A percentile compares a stretch with the other conserved stretches of the same genome.
Conservation (phyloP, 2,888 invertebrate genomes). For the Drosophila percnosoma region DNA sequence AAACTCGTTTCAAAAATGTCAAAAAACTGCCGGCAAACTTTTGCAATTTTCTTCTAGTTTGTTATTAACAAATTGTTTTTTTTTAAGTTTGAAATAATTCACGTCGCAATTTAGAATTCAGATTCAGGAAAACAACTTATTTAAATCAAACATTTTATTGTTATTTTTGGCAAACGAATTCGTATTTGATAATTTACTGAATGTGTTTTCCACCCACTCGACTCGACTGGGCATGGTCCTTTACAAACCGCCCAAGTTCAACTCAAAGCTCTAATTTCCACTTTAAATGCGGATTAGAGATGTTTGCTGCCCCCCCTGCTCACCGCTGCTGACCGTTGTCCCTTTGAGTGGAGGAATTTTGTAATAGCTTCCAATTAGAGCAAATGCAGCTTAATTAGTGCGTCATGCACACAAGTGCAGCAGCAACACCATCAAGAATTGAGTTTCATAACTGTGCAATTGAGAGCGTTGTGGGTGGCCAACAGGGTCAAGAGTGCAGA, state of each 20-base stretch:
- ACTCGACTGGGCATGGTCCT: not conserved
- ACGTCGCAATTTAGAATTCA: not conserved
- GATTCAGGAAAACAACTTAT: not conserved
- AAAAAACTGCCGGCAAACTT: not conserved
- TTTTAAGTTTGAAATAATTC: not conserved
- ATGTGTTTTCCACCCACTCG: not conserved
- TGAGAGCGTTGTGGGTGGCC: not conserved
- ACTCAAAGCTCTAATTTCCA: no score
- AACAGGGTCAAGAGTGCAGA: not conserved
- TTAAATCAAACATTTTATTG: not conserved
- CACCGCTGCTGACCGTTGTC: not conserved
- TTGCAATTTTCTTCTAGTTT: not conserved
- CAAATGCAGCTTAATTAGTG: slow-evolving; percentile 22
- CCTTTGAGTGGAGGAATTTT: not conserved
- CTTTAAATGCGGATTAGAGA: no score
- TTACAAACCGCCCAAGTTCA: not conserved
- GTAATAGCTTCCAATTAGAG: slow-evolving; percentile 8
- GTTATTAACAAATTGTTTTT: not conserved
- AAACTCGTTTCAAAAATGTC: not conserved
- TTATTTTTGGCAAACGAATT: not conserved
- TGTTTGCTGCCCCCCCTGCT: no score
- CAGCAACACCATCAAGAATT: not conserved
- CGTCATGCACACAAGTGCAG: not conserved
- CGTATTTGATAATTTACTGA: not conserved
- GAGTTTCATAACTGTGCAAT: not conserved